phyloP scores from a whole-genome alignment of 2,113 vertebrate genomes.

The Phoxinus phoxinus region DNA sequence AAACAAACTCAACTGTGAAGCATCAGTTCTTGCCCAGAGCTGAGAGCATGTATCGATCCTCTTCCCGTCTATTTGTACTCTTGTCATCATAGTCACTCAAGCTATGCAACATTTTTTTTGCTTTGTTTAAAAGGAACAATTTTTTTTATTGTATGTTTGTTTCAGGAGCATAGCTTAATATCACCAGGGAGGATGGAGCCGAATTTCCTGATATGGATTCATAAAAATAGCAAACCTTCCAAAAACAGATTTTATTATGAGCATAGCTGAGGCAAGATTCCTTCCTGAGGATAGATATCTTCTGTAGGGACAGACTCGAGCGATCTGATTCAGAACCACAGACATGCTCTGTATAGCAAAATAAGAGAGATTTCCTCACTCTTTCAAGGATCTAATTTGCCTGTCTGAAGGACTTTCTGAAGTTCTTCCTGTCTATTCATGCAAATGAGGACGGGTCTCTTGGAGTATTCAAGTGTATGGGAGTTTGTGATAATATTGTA shows the following conservation, averaged over 20 bases:
- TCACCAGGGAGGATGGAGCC: neutral
- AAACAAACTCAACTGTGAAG: slow-evolving; percentile 28
- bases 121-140: slow-evolving; percentile 3
- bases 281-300: neutral
- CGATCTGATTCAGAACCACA: neutral
- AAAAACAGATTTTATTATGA: slow-evolving; percentile 11
- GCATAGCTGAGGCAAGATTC: neutral
- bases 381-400: neutral
- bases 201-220: neutral
- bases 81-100: slow-evolving; percentile 24
- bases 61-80: neutral
- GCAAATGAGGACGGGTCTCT: neutral
- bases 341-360: too few relatives aligned
- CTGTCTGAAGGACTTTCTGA: neutral
- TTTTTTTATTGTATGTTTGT: neutral
- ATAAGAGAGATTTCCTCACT: neutral
- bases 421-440: neutral
- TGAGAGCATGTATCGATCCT: slow-evolving; percentile 16
- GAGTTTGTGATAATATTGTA: neutral
- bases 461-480: neutral
- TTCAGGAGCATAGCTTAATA: neutral
- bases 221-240: neutral
- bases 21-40: slow-evolving; percentile 16
- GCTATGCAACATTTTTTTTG: slow-evolving; percentile 9
- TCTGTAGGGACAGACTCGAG: neutral